Conservation (phyloP, 2,113 vertebrate species). For the Rallus limicola region DNA sequence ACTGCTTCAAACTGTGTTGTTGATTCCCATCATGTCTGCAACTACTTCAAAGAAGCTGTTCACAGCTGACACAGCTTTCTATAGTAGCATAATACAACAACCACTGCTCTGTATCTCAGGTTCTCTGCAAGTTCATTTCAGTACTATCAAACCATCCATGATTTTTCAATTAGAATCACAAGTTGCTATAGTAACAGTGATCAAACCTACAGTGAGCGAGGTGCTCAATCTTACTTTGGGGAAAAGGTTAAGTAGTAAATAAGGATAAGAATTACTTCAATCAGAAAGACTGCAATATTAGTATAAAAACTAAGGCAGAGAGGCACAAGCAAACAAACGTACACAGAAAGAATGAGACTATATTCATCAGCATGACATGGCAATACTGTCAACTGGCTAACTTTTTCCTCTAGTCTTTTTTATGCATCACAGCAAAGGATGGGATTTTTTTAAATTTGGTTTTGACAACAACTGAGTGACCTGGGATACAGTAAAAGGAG, state of each 20-base stretch:
- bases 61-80: background rate
- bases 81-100: background rate
- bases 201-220: background rate
- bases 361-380: background rate
- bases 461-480: background rate
- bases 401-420: background rate
- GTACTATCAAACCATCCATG: background rate
- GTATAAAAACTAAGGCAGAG: background rate
- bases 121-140: background rate
- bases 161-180: background rate
- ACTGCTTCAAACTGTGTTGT: background rate
- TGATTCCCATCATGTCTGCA: background rate
- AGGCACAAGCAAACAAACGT: background rate
- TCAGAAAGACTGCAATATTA: background rate
- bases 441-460: background rate
- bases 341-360: background rate
- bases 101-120: background rate
- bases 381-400: background rate
- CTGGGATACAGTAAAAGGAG: background rate
- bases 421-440: background rate
- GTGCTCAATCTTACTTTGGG: background rate
- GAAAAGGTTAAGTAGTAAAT: background rate
- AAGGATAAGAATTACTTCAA: background rate
- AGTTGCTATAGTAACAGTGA: background rate
- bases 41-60: background rate